Percentiles rank a stretch among this genome's conserved stretches.
phyloP scores from a whole-genome alignment of 2,797 vertebrate genomes.

The Chiroxiphia lanceolata region DNA sequence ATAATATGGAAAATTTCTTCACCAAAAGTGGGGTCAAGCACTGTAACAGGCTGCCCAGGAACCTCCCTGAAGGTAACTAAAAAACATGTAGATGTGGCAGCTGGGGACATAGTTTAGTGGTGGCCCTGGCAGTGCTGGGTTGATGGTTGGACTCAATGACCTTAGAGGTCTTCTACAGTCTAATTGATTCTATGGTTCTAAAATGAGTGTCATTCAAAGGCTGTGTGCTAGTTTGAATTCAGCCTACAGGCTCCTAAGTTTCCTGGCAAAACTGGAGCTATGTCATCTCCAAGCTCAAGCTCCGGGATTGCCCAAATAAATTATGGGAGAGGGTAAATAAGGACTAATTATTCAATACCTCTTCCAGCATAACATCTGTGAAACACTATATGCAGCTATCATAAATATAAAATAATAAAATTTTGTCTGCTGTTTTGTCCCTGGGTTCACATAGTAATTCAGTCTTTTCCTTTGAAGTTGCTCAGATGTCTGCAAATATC shows the following conservation, averaged over 20 bases:
- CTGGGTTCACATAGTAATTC: neutral
- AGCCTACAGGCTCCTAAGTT: neutral
- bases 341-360: neutral
- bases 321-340: neutral
- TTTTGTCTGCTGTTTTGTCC: neutral
- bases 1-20: neutral
- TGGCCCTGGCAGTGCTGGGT: neutral
- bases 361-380: neutral
- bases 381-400: neutral
- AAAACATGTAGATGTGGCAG: fast-evolving
- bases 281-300: neutral
- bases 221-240: neutral
- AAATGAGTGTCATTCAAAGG: neutral
- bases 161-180: neutral
- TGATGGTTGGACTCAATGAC: neutral
- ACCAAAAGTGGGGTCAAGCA: neutral
- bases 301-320: neutral
- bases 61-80: too few relatives aligned
- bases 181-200: neutral
- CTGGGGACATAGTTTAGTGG: too few relatives aligned
- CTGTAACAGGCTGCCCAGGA: neutral
- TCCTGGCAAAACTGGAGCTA: neutral
- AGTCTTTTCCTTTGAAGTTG: neutral
- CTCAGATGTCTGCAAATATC: neutral
- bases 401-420: too few relatives aligned